Evolutionary conservation across 2,797 vertebrate genomes (phyloP).

Genomic region (Linurgus olivaceus): DNA sequence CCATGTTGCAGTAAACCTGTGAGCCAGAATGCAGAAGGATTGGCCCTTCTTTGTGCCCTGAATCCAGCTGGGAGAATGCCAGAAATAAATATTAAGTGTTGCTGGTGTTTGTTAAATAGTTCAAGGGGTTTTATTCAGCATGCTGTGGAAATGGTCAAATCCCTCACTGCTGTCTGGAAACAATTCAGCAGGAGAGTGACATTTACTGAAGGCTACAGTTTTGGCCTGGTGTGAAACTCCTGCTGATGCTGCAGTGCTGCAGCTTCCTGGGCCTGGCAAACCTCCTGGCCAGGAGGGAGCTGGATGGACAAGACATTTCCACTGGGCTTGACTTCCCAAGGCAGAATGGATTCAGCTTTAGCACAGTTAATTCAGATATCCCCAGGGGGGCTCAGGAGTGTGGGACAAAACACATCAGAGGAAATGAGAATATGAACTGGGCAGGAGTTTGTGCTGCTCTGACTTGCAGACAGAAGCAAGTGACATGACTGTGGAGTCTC

Average conservation of each 20-base stretch:
- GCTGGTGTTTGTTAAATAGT: constrained; percentile 9
- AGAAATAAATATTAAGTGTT: constrained; percentile 35
- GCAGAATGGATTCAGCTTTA: background rate
- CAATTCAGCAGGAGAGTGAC: background rate
- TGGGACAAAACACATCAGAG: background rate
- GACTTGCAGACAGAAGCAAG: background rate
- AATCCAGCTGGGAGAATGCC: constrained; percentile 13
- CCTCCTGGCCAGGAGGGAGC: background rate
- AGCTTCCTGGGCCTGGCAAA: background rate
- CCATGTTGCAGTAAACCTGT: background rate
- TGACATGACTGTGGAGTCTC: background rate
- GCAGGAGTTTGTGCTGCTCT: background rate
- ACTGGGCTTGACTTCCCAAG: background rate
- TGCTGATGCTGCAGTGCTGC: background rate
- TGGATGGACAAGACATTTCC: background rate
- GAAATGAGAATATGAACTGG: background rate
- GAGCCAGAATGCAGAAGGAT: background rate
- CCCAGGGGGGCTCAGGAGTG: background rate
- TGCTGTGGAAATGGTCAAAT: constrained; percentile 47
- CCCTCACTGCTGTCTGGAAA: constrained; percentile 22
- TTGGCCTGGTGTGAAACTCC: background rate
- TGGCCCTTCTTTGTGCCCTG: background rate
- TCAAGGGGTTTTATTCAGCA: background rate
- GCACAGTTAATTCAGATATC: background rate
- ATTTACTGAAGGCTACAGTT: background rate